phyloP scores from a whole-genome alignment of 2,113 vertebrate genomes.

The Callopanchax toddi region DNA sequence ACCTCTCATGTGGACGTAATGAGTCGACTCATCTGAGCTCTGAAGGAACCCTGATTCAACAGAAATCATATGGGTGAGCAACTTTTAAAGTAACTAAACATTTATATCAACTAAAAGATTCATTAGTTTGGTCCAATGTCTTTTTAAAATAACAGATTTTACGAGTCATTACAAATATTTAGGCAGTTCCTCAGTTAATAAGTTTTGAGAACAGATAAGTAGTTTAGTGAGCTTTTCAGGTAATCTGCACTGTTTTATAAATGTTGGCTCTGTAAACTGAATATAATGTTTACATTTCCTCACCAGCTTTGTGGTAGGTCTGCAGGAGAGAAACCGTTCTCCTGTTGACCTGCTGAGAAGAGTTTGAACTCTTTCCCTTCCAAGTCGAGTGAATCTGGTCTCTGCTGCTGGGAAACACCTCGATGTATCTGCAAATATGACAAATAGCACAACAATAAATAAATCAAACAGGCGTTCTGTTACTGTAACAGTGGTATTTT shows the following conservation, averaged over 20 bases:
- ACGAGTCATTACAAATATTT: too few relatives aligned
- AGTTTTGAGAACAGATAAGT: too few relatives aligned
- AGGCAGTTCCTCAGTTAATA: too few relatives aligned
- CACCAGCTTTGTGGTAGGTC: conserved; percentile 8
- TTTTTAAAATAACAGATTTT: too few relatives aligned
- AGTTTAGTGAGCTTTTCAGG: too few relatives aligned
- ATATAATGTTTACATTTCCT: neutral
- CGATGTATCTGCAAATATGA: conserved; percentile 83
- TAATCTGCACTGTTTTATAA: too few relatives aligned
- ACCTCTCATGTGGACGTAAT: conserved; percentile 87
- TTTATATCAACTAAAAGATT: too few relatives aligned
- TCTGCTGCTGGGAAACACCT: conserved; percentile 87
- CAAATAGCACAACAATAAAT: neutral
- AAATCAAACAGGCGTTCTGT: too few relatives aligned
- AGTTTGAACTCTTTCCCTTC: conserved; percentile 49
- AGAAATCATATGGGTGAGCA: neutral
- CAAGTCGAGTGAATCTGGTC: conserved; percentile 75
- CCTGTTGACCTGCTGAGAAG: neutral
- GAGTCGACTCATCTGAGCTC: neutral
- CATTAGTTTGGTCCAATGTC: too few relatives aligned
- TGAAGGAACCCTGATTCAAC: conserved; percentile 7
- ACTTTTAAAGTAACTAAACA: too few relatives aligned
- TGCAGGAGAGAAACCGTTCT: neutral
- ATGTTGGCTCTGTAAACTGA: neutral
- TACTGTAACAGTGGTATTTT: too few relatives aligned